Base-by-base conservation (phyloP, 2,888 invertebrate species). In the Congeria kusceri region DNA sequence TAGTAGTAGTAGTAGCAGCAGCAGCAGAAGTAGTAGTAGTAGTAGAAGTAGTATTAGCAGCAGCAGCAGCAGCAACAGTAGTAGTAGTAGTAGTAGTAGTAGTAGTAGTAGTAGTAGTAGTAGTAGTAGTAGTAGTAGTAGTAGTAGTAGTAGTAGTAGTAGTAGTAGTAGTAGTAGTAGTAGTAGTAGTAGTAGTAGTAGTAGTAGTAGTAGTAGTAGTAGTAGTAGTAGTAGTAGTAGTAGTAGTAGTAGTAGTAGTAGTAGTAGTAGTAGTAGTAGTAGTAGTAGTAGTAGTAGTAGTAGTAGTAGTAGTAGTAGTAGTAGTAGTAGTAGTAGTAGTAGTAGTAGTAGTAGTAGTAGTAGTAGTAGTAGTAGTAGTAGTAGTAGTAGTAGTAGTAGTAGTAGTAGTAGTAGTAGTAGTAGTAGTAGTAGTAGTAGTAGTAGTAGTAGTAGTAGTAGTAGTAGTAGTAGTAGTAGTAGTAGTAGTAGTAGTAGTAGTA, bases 71-170 rank as follows among this genome's bases (percentile, higher is more conserved):
- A n/a, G 46, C 46, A 44, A 44, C 46, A 44, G 46, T 44, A 44
- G 46, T 44, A 44, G 46, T 44, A 44, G 46, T 44, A 44, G 46
- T 44, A 44, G 46, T 44, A 44, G 46, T 44, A 44, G 46, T 44
- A 44, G 46, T 44, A 44, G 46, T 44, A 44, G 46, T 44, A 44
- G 46, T 44, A 44, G 46, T 44, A 44, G 46, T 44, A 44, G 46
- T 44, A 44, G 46, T 44, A 44, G 46, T 44, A 44, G 46, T 44
- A 44, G 46, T 44, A 44, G 46, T 44, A 44, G 46, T 44, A 44
- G 46, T 44, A 44, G 46, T 44, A 13, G 9, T 44, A 18, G 18
- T 44, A 44, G 46, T 13, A 44, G 46, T 44, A 44, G 46, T 44
- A 13, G 46, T 44, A 44, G 9, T 13, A 13, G 18, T 9, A 13